Evolutionary conservation across 2,797 vertebrate genomes (phyloP), one percentile per base, ranked within the genome.

Genomic region (Intellagama lesueurii): DNA sequence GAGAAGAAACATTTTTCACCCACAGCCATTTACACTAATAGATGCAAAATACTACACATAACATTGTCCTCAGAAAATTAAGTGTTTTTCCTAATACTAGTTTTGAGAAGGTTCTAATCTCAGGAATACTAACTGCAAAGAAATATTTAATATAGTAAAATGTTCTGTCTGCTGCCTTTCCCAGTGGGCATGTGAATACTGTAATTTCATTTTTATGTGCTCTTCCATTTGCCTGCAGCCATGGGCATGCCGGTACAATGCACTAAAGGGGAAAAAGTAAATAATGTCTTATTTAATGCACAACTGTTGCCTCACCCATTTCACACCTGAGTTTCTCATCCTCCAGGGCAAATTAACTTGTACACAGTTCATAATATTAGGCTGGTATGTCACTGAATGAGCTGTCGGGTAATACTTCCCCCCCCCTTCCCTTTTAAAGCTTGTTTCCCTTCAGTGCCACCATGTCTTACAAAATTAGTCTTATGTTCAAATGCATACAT

Each of bases 311-410:
- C 89, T 92, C 94, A 95, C 92, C 93, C 88, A 94, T 94, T 97
- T 97, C 94, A 96, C 93, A 94, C 93, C 90, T 96, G 93, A 97
- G 95, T 94, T 95, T 95, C 91, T 96, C 94, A 93, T 95, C 95
- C 95, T 95, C 81, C 92, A 89, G 93, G 96, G 93, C 93, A 93
- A 83, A 87, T 89, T 92, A 79, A 79, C 26, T 81, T 81, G 93
- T 92, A 87, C 75, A 83, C 91, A 91, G 85, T 78, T 14, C 7
- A 80, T 80, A 92, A 26, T 86, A 73, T 86, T 90, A 92, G 80
- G 81, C n/a, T 82, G 85, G 83, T n/a, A 81, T 96, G 93, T 92
- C 91, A 84, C 2, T 30, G 72, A 91, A 49, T 69, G 83, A 72
- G 30, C 52, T 93, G 84, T 94, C 87, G 93, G 92, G 70, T 60